Evolutionary conservation across 2,888 invertebrate species (phyloP), one percentile per base, ranked within the genome.

Genomic region (Parnassius orleans): DNA sequence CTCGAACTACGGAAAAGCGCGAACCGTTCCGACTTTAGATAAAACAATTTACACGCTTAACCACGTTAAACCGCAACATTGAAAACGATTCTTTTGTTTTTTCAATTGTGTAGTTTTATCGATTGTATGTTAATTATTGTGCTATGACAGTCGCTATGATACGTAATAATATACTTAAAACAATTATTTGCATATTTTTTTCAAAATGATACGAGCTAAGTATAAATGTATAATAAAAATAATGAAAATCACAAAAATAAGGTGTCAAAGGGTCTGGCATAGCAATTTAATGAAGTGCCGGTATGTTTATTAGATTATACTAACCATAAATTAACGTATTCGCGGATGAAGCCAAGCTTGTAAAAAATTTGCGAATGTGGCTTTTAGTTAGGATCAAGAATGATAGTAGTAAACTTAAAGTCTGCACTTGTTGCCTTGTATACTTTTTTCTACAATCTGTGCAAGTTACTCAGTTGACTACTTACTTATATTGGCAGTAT

Each of bases 1-100:
- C 90, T 65, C 79, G 80, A 74, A 92, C 92, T 53, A 91, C 84
- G 69, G 92, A 92, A 68, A 90, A 92, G 84, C 93, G 94, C 77
- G 95, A 95, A 90, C 95, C 95, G 73, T 95, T 95, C 92, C 93
- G 95, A 89, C 93, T 95, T 70, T 95, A 94, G 90, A 89, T 81
- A 84, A 81, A 71, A 69, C 63, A 42, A 52, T 14, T 12, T 7
- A 48, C 9, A 48, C 1, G 3, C 14, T 48, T 61, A 24, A 33
- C 66, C 60, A 58, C 60, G 66, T 63, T 66, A 67, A 53, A 64
- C 64, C 57, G 66, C 61, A 67, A 66, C 63, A 55, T 65, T 67
- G 66, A 54, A 50, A 53, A 60, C 53, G n/a, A 33, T 7, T 33
- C 33, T 33, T 15, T 50, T 53, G 9, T 54, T 57, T 53, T 55